phyloP scores from a whole-genome alignment of 1,140 invertebrate species.

The Diorhabda sublineata region DNA sequence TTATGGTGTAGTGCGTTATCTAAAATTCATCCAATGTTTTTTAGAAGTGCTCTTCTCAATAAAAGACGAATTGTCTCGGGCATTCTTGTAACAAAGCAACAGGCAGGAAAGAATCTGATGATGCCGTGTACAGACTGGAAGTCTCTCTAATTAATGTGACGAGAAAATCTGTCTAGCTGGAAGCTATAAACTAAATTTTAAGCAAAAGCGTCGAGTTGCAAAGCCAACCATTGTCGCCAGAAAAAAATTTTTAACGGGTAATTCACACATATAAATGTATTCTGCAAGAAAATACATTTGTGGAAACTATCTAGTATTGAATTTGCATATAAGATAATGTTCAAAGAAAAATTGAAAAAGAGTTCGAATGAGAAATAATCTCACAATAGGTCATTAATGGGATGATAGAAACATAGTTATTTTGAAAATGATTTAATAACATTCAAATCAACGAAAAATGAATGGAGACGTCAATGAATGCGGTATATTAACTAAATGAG shows the following conservation, averaged over 20 bases:
- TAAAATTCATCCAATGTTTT: background rate
- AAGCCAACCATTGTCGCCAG: constrained; percentile 11
- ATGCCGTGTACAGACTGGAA: constrained; percentile 20
- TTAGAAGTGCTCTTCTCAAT: background rate
- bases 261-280: no score
- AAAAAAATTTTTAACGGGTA: background rate
- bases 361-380: no score
- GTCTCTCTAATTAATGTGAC: constrained; percentile 35
- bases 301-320: no score
- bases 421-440: no score
- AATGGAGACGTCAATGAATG: background rate
- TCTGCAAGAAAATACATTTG: no score
- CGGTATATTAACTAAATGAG: background rate
- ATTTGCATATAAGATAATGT: no score
- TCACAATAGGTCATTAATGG: no score
- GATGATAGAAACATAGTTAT: no score
- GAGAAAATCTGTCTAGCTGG: constrained; percentile 34
- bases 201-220: constrained; percentile 31
- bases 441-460: no score
- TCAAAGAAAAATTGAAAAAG: no score
- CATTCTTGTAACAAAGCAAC: background rate
- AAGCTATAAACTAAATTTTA: constrained; percentile 33
- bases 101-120: constrained; percentile 17
- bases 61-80: background rate
- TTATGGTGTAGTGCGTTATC: background rate